Percentiles rank a stretch among this genome's conserved stretches.
Conservation (phyloP, 2,888 invertebrate species). For the Parelbella ahira region DNA sequence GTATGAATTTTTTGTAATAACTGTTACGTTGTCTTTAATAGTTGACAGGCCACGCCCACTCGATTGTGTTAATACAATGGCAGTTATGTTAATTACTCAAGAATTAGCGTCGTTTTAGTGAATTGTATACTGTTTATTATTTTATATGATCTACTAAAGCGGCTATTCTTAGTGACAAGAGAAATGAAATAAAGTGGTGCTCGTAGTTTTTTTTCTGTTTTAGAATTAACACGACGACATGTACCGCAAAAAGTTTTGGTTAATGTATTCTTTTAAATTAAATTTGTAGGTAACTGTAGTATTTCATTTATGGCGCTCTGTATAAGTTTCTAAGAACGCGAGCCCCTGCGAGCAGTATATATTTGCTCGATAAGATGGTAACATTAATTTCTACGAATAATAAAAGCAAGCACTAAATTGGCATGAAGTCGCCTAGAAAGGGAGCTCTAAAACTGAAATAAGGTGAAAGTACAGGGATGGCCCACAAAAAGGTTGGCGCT, state of each 20-base stretch:
- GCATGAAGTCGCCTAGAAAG: conserved; percentile 32
- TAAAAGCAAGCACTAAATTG: conserved; percentile 5
- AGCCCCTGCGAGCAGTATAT: no score
- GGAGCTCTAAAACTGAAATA: conserved; percentile 36
- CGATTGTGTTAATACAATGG: conserved; percentile 23
- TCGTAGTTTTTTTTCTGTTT: no score
- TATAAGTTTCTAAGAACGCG: no score
- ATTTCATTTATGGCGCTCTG: no score
- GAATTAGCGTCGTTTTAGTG: conserved; percentile 25
- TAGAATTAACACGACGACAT: no score
- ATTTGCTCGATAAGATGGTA: no score
- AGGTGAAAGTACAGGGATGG: conserved; percentile 64
- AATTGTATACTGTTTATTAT: conserved; percentile 14
- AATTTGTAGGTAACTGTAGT: no score
- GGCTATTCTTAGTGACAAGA: neutral
- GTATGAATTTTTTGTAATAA: conserved; percentile 53
- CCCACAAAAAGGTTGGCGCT: conserved; percentile 71
- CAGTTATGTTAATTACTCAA: conserved; percentile 19
- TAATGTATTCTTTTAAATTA: no score
- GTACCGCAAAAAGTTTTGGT: no score
- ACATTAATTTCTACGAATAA: neutral
- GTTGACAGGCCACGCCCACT: conserved; percentile 20
- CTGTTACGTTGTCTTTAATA: conserved; percentile 37
- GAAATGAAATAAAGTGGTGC: no score
- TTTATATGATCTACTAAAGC: conserved; percentile 5